Conservation (phyloP, 2,797 vertebrate genomes). For the Chaetodon trifasciatus region DNA sequence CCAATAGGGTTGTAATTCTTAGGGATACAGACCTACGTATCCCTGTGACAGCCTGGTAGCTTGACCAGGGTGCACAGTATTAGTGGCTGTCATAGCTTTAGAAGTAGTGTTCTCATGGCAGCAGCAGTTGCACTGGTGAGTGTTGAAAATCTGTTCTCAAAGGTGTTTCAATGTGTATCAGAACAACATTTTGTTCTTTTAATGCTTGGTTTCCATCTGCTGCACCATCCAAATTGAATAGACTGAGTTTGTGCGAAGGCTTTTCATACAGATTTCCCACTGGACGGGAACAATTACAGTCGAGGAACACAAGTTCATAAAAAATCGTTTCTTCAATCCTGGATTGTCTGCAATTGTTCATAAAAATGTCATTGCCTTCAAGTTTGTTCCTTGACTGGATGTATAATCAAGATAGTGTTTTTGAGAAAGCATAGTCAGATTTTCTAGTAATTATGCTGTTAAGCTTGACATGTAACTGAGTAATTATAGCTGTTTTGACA, state of each 20-base stretch:
- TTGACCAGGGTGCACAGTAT: neutral
- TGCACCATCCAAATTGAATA: neutral
- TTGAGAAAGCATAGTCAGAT: neutral
- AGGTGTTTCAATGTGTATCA: neutral
- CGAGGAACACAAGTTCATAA: neutral
- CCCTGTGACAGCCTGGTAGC: neutral
- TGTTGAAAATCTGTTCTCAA: neutral
- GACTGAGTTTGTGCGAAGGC: neutral
- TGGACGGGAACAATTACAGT: neutral
- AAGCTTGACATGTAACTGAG: slow-evolving; percentile 7
- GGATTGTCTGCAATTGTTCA: neutral
- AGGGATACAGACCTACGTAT: neutral
- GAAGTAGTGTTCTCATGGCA: neutral
- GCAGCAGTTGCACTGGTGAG: neutral
- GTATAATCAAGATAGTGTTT: slow-evolving; percentile 10
- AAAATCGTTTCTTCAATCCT: neutral
- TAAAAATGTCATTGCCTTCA: slow-evolving; percentile 7
- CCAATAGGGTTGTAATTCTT: neutral
- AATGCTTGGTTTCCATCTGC: neutral
- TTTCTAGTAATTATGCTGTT: slow-evolving; percentile 7
- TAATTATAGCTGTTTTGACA: slow-evolving; percentile 5
- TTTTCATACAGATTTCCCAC: neutral
- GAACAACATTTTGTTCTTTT: slow-evolving; percentile 8
- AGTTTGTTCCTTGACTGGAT: neutral
- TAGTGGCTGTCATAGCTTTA: neutral